Evolutionary conservation across 2,888 invertebrate genomes (phyloP).

Genomic region (Aporophyla lueneburgensis): DNA sequence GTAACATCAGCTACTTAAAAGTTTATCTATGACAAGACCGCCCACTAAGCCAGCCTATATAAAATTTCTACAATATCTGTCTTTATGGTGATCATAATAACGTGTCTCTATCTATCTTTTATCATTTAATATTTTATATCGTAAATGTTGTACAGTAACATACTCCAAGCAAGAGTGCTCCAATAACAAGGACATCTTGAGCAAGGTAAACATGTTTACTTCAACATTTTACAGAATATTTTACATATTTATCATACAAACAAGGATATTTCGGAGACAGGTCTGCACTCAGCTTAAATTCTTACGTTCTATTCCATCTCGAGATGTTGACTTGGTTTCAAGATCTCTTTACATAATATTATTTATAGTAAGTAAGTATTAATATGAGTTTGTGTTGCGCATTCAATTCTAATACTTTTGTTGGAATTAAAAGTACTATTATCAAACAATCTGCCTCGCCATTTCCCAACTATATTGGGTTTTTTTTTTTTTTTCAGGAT

Average conservation of each 20-base stretch:
- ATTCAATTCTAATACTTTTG: too few relatives aligned
- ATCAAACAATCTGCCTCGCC: too few relatives aligned
- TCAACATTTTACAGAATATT: slow-evolving; percentile 23
- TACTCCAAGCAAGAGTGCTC: slow-evolving; percentile 7
- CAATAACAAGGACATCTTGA: slow-evolving; percentile 26
- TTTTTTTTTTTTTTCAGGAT: too few relatives aligned
- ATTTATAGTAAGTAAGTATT: not conserved
- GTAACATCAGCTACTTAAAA: not conserved
- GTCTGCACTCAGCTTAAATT: slow-evolving; percentile 31
- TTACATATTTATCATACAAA: slow-evolving; percentile 28
- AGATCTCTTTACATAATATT: slow-evolving; percentile 17
- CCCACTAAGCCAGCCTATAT: not conserved
- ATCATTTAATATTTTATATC: not conserved
- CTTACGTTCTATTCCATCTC: slow-evolving; percentile 3
- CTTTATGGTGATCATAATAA: not conserved
- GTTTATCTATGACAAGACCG: not conserved
- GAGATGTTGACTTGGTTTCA: not conserved
- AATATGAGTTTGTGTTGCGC: slow-evolving; percentile 5
- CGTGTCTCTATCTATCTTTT: not conserved
- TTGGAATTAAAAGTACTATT: too few relatives aligned
- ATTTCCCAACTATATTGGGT: too few relatives aligned
- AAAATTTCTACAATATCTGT: not conserved
- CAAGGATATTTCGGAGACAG: slow-evolving; percentile 19
- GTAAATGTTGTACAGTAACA: not conserved
- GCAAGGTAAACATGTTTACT: slow-evolving; percentile 48